Evolutionary conservation across 1,140 invertebrate genomes (phyloP), one percentile per base, ranked within the genome.

Genomic region (Zeugodacus cucurbitae): DNA sequence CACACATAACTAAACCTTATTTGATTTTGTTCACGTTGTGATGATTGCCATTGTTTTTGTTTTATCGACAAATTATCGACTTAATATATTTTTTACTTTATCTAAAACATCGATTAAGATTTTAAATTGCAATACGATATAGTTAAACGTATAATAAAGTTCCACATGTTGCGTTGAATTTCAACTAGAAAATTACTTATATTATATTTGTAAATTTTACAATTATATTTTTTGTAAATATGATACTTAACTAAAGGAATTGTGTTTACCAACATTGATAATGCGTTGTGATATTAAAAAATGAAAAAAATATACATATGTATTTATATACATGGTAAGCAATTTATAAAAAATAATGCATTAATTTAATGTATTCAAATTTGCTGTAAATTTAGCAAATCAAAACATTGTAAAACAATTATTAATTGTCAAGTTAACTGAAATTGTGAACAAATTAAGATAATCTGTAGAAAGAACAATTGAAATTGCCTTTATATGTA

Each of bases 241-340:
- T 70, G 29, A 70, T 34, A 26, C 44, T 82, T 26, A 48, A 82
- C 74, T 82, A 82, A 48, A 54, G 44, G 74, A 82, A 82, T 82
- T 82, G 74, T 54, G 44, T 82, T 82, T 54, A 82, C 48, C 74
- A 22, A 48, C 74, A 82, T 82, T 82, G 44, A 88, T 74, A 88
- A 88, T 74, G 88, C 88, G 88, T 88, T 88, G 88, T 88, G 88
- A 88, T 88, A 88, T 88, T 74, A 82, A 41, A 82, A 82, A 26
- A 82, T 10, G n/a, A 6, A 1, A 74, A 74, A 22, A 29, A n/a
- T n/a, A n/a, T n/a, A n/a, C 3, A n/a, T 48, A 48, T 64, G n/a
- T 62, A 62, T 41, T 17, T 64, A 37, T 37, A 10, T 58, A 37
- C 26, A 41, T 82, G n/a, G 14, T 26, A 62, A 34, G 37, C 37